phyloP scores from a whole-genome alignment of 2,113 vertebrate species.

The Cyanoliseus patagonus region DNA sequence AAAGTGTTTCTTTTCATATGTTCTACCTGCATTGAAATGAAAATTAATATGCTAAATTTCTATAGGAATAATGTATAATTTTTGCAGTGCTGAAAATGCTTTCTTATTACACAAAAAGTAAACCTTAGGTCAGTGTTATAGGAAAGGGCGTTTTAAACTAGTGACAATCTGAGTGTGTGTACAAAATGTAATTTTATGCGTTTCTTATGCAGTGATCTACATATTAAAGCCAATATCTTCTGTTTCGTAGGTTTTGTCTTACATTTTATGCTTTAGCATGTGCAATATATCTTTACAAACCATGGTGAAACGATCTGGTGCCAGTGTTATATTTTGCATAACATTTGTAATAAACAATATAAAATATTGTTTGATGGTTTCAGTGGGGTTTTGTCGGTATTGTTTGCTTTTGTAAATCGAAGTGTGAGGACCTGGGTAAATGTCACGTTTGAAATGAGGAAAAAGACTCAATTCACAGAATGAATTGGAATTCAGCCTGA shows the following conservation, averaged over 20 bases:
- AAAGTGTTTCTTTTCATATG: conserved; percentile 65
- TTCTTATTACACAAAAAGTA: conserved; percentile 73
- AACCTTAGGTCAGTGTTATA: conserved; percentile 83
- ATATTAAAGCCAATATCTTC: conserved; percentile 74
- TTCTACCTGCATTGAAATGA: conserved; percentile 74
- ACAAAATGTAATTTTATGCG: conserved; percentile 70
- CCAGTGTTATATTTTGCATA: conserved; percentile 83
- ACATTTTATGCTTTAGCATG: conserved; percentile 81
- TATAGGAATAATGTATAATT: conserved; percentile 71
- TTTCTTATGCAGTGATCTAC: conserved; percentile 75
- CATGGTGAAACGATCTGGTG: conserved; percentile 76
- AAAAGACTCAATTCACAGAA: conserved; percentile 46
- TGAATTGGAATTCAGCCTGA: conserved; percentile 58
- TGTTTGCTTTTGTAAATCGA: conserved; percentile 71
- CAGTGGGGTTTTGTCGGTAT: conserved; percentile 72
- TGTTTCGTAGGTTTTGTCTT: conserved; percentile 74
- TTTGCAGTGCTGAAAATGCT: conserved; percentile 77
- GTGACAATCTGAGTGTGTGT: conserved; percentile 86
- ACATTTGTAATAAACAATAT: conserved; percentile 76
- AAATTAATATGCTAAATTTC: conserved; percentile 75
- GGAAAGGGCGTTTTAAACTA: conserved; percentile 76
- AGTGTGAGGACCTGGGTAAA: conserved; percentile 63
- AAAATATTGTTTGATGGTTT: conserved; percentile 73
- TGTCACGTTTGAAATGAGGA: conserved; percentile 51
- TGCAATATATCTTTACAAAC: conserved; percentile 83